phyloP scores from a whole-genome alignment of 2,888 invertebrate species.

The Tetragonisca angustula region DNA sequence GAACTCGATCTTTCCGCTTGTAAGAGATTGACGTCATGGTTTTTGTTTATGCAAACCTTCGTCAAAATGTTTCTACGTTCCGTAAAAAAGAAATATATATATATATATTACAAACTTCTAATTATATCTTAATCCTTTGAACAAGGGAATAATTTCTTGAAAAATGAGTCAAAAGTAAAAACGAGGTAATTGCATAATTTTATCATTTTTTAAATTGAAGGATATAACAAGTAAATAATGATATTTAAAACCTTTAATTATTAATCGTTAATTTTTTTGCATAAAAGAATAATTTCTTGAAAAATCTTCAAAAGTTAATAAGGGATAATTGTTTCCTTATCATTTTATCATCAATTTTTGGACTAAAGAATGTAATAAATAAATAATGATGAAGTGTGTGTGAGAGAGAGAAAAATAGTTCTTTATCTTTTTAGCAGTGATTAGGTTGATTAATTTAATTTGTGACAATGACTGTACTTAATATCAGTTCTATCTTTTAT shows the following conservation, averaged over 20 bases:
- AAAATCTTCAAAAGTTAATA: too few relatives aligned
- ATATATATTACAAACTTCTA: neutral
- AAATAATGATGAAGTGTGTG: too few relatives aligned
- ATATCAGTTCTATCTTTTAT: constrained; percentile 25
- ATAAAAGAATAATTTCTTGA: too few relatives aligned
- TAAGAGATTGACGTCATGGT: constrained; percentile 4
- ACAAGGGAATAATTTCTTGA: neutral
- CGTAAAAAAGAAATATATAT: neutral
- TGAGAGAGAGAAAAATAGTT: neutral
- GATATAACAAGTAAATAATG: neutral
- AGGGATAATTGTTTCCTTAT: too few relatives aligned
- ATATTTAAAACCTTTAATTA: too few relatives aligned
- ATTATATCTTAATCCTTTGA: neutral
- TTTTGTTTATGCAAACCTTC: neutral
- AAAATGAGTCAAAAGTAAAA: neutral
- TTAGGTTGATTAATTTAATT: constrained; percentile 43
- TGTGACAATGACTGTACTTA: constrained; percentile 39
- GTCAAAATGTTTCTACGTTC: neutral
- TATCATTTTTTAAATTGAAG: neutral
- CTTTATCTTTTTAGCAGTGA: constrained; percentile 6
- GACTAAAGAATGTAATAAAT: too few relatives aligned
- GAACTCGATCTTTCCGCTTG: constrained; percentile 3
- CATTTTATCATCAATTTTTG: too few relatives aligned
- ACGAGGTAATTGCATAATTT: neutral
- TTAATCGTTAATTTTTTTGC: too few relatives aligned